Evolutionary conservation across 2,113 vertebrate species (phyloP), one percentile per base, ranked within the genome.

Genomic region (Alligator sinensis): DNA sequence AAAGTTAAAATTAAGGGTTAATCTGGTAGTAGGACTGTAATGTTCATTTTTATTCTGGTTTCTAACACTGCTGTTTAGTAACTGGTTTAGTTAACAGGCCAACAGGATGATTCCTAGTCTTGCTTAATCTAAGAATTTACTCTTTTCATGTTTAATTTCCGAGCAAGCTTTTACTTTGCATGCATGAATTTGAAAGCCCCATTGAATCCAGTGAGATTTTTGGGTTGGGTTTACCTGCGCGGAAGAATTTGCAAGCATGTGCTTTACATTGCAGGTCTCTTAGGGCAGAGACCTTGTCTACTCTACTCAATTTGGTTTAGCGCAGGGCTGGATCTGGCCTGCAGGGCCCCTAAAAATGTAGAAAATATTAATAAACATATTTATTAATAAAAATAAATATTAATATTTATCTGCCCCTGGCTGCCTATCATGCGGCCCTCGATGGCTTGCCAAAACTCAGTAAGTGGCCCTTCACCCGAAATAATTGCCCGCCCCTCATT

Each of bases 1-100:
- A 83, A 97, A 94, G 86, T 62, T 61, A 91, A 96, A 95, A 97
- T 94, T 94, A 86, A 91, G 91, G 94, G 93, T 86, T 79, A 63
- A 94, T 95, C 92, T 96, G 88, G 47, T 74, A 55, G 19, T 4
- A 57, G 76, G 80, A 89, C 30, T 83, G 93, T 92, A 91, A 86
- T 91, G 92, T n/a, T 96, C 0, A 88, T 82, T 94, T 95, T 88
- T 80, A 82, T 0, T 0, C 70, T 55, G 70, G 58, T 83, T 94
- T 89, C 62, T 80, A 70, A 62, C 28, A 17, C 68, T 77, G 27
- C 86, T 89, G 63, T 95, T 89, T 88, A 87, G 77, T 16, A 91
- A 79, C 19, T 79, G 30, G 21, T 89, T 95, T 80, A 80, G 68
- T 89, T 90, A 70, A 91, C 62, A 78, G 62, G 54, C 78, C 91